Conservation (phyloP, 1,140 invertebrate species). For the Leptonema lineaticorne region DNA sequence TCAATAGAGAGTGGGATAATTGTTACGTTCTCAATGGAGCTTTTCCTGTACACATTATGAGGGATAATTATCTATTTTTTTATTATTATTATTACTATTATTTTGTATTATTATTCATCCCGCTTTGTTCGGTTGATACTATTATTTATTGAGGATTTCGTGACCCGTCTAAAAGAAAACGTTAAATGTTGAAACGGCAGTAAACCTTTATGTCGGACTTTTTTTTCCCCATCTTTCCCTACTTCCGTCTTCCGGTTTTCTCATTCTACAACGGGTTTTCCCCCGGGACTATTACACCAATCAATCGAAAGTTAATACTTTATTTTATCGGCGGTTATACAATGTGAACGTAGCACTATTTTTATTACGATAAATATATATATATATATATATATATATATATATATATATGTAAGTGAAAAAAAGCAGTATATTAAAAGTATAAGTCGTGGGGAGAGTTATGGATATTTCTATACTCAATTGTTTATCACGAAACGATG, state of each 20-base stretch:
- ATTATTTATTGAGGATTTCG: conserved; percentile 3
- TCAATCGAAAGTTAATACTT: conserved; percentile 13
- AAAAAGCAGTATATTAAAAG: not conserved
- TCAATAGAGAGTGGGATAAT: not conserved
- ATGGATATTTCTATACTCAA: too few species aligned
- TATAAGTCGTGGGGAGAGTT: too few species aligned
- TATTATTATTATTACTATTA: too few species aligned
- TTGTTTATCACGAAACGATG: too few species aligned
- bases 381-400: not conserved
- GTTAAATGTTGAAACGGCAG: conserved; percentile 1
- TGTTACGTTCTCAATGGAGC: too few species aligned
- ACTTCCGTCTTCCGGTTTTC: not conserved
- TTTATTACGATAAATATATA: not conserved
- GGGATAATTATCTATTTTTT: not conserved
- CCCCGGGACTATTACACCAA: conserved; percentile 7
- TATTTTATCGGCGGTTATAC: not conserved
- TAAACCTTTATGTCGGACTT: conserved; percentile 14
- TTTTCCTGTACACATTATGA: too few species aligned
- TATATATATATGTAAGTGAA: not conserved
- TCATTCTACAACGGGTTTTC: too few species aligned
- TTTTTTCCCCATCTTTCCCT: too few species aligned
- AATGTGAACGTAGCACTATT: not conserved
- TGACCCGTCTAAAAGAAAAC: conserved; percentile 8
- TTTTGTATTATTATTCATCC: too few species aligned
- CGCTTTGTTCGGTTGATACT: too few species aligned